Evolutionary conservation across 2,113 vertebrate species (phyloP).

Genomic region (Sula dactylatra): DNA sequence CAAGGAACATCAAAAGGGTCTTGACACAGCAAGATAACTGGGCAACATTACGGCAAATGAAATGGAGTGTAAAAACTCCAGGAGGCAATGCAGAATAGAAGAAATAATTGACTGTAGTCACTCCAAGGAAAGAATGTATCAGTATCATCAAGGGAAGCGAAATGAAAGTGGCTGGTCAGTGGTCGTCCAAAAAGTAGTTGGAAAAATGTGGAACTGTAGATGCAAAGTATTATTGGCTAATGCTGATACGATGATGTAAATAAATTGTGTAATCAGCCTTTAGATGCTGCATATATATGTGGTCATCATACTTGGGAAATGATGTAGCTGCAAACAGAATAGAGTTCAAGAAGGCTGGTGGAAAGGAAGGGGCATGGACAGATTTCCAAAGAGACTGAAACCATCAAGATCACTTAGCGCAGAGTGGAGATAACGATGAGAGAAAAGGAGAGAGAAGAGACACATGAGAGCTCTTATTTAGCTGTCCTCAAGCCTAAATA

Average conservation of each 20-base stretch:
- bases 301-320: not conserved
- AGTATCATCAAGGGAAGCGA: not conserved
- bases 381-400: not conserved
- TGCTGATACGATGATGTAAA: not conserved
- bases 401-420: not conserved
- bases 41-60: not conserved
- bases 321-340: not conserved
- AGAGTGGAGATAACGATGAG: not conserved
- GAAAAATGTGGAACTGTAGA: not conserved
- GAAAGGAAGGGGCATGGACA: not conserved
- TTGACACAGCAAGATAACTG: slow-evolving; percentile 13
- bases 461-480: not conserved
- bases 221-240: not conserved
- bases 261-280: not conserved
- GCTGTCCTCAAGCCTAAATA: not conserved
- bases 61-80: slow-evolving; percentile 32
- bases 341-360: not conserved
- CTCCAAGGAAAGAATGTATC: not conserved
- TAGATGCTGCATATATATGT: not conserved
- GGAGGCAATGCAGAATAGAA: slow-evolving; percentile 14
- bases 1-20: slow-evolving; percentile 2
- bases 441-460: not conserved
- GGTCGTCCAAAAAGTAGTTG: not conserved
- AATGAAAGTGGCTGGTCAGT: not conserved
- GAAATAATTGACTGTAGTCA: slow-evolving; percentile 29